phyloP scores from a whole-genome alignment of 2,797 vertebrate species.

The Bufotes viridis region DNA sequence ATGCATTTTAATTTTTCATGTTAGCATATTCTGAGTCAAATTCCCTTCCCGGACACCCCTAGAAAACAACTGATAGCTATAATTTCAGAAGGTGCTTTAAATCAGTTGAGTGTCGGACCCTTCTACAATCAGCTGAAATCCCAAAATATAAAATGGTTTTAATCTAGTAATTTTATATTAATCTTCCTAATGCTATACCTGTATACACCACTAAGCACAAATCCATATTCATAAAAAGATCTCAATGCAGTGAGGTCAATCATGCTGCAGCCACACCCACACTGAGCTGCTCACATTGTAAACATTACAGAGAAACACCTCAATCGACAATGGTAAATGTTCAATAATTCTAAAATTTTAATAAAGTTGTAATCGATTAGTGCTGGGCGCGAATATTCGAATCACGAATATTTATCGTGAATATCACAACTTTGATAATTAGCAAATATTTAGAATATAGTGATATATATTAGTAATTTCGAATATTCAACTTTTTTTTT shows the following conservation, averaged over 20 bases:
- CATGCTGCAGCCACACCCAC: not conserved
- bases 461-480: no score
- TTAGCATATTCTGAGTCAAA: no score
- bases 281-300: not conserved
- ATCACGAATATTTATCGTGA: no score
- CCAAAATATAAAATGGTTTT: not conserved
- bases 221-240: not conserved
- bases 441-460: no score
- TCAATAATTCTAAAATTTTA: not conserved
- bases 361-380: not conserved
- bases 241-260: not conserved
- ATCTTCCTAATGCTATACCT: no score
- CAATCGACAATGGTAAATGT: not conserved
- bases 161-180: no score
- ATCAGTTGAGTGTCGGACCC: not conserved
- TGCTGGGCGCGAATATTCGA: no score
- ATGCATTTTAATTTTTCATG: no score
- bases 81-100: not conserved
- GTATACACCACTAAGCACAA: not conserved
- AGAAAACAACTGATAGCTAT: not conserved
- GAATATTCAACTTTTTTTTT: no score
- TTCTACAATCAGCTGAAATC: not conserved
- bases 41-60: no score
- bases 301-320: not conserved
- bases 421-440: no score